Percentiles rank a stretch among this genome's conserved stretches.
These are phyloP conservation scores for Hemaris fuciformis DNA, from an alignment of 2,888 invertebrate genomes.

Conservation along the genomic window DNA sequence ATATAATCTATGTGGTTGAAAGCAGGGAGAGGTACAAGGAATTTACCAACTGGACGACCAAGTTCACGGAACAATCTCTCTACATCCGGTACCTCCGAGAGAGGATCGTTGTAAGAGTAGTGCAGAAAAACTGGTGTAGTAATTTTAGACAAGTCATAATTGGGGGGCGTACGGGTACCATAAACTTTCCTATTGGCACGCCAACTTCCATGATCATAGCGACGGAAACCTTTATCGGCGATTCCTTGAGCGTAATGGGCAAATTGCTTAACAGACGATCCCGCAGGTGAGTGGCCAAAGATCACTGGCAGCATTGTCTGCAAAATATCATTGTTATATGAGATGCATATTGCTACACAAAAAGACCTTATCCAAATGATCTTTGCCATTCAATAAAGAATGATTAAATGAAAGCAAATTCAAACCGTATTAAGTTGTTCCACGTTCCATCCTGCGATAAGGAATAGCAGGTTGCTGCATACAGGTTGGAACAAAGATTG, in stretches of 20 bases:
- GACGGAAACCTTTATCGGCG: slow-evolving; percentile 72
- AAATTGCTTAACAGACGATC: slow-evolving; percentile 85
- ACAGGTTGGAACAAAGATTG: slow-evolving; percentile 78
- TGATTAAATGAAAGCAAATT: too few relatives aligned
- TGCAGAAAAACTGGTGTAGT: slow-evolving; percentile 84
- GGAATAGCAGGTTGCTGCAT: slow-evolving; percentile 85
- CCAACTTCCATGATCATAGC: slow-evolving; percentile 79
- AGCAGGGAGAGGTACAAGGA: slow-evolving; percentile 75
- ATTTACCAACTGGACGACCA: slow-evolving; percentile 79
- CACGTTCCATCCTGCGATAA: slow-evolving; percentile 83
- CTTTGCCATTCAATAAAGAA: neutral
- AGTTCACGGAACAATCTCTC: slow-evolving; percentile 74
- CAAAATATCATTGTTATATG: too few relatives aligned
- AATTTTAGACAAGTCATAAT: slow-evolving; percentile 80
- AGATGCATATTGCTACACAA: too few relatives aligned
- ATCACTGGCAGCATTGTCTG: slow-evolving; percentile 87
- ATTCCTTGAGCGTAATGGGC: slow-evolving; percentile 87
- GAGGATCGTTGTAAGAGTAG: slow-evolving; percentile 84
- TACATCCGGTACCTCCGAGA: slow-evolving; percentile 82
- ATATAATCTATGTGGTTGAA: slow-evolving; percentile 88
- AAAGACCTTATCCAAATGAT: too few relatives aligned
- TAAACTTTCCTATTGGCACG: slow-evolving; percentile 78
- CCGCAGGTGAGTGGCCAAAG: slow-evolving; percentile 86
- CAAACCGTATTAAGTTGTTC: slow-evolving; percentile 70
- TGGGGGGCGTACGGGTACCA: slow-evolving; percentile 77